Base-by-base conservation (phyloP, 2,113 vertebrate species). In the Microtus oregoni region DNA sequence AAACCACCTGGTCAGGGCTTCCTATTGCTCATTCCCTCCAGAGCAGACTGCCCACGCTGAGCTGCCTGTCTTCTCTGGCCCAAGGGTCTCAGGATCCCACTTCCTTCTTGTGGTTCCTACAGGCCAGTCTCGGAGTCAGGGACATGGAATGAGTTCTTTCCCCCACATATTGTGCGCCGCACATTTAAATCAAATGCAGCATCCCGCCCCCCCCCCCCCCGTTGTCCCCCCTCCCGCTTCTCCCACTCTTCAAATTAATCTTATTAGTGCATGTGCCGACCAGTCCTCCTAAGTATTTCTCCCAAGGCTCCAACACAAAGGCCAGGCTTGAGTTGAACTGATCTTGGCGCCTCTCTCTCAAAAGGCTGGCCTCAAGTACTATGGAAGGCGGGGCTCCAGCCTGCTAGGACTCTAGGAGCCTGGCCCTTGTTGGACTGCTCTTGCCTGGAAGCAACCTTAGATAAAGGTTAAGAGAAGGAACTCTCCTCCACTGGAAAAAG, bases 251-350 rank as follows among this genome's bases (percentile, higher is more conserved):
- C 55, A 55, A 44, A 75, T 91, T 83, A 81, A 83, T 92, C 92
- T 86, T 86, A 19, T 12, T n/a, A 52, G 35, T 65, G 5, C 55
- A 19, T 24, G 28, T 28, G 44, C 72, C 38, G 81, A 41, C 38
- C 67, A 61, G 7, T 73, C 93, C 87, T 90, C 96, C 55, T 50
- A 78, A 58, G 38, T 94, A 2, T 86, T 95, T 95, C 52, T 76
- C 28, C 24, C 79, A 87, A 1, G 78, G 70, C 67, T 9, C 44
- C 35, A 58, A 24, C 19, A 77, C 58, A 91, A 63, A 91, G 76
- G 95, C 30, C 44, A 47, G 1, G 0, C 50, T 93, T 52, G 24
- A 81, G 70, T 76, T 92, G 58, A 72, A 76, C 35, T 61, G 50
- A 65, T 87, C 76, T 93, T 91, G 52, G 12, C 73, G 8, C 72